Conservation (phyloP, 2,888 invertebrate genomes). For the Cerceris ruficornis region DNA sequence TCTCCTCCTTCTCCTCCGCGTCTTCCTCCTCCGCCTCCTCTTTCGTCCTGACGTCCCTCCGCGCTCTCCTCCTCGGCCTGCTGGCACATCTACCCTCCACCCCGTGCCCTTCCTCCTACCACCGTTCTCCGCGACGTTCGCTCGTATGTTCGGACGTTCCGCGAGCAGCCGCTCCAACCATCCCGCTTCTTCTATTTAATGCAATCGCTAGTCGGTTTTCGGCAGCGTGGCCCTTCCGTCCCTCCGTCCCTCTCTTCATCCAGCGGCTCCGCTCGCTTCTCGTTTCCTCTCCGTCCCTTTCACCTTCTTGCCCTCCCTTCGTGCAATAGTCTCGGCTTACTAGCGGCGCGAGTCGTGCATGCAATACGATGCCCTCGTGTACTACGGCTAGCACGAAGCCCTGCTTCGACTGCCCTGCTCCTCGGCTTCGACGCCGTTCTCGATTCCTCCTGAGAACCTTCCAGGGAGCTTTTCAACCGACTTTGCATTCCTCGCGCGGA, state of each 20-base stretch:
- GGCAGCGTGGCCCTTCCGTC: slow-evolving; percentile 64
- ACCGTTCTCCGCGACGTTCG: slow-evolving; percentile 30
- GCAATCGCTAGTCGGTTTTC: slow-evolving; percentile 80
- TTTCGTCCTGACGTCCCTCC: slow-evolving; percentile 55
- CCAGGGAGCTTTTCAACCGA: slow-evolving; percentile 50
- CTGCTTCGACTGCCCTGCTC: slow-evolving; percentile 45
- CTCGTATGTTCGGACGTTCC: slow-evolving; percentile 52
- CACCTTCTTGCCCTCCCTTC: slow-evolving; percentile 57
- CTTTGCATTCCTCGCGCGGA: slow-evolving; percentile 53
- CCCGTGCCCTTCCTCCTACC: slow-evolving; percentile 36
- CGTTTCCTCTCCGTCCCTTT: slow-evolving; percentile 31
- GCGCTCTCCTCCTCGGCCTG: slow-evolving; percentile 40
- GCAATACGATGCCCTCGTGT: slow-evolving; percentile 75
- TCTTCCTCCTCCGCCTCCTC: slow-evolving; percentile 56
- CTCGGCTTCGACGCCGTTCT: slow-evolving; percentile 48
- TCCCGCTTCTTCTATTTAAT: slow-evolving; percentile 76
- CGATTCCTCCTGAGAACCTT: slow-evolving; percentile 52
- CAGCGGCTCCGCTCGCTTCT: slow-evolving; percentile 49
- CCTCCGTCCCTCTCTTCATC: slow-evolving; percentile 32
- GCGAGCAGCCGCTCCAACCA: slow-evolving; percentile 59
- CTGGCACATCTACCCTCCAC: slow-evolving; percentile 33
- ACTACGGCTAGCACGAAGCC: slow-evolving; percentile 68
- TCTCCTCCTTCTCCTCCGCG: slow-evolving; percentile 43
- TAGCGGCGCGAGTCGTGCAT: slow-evolving; percentile 70
- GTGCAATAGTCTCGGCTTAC: slow-evolving; percentile 78